Evolutionary conservation across 1,140 invertebrate species (phyloP), one percentile per base, ranked within the genome.

Genomic region (Drosophila kepulauana): DNA sequence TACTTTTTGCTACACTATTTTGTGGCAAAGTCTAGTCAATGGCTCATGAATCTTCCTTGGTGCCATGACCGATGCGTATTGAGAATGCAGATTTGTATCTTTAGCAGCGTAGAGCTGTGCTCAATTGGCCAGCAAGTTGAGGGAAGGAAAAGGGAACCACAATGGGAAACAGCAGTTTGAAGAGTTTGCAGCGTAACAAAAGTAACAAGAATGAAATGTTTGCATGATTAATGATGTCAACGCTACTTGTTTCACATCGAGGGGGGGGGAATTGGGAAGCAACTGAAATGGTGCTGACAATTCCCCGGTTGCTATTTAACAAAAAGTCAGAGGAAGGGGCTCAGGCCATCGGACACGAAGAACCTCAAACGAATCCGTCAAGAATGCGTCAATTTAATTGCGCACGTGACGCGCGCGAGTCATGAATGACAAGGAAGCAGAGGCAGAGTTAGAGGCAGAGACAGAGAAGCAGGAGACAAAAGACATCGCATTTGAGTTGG

Each of bases 311-410:
- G 75, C 70, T 81, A 45, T 73, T 88, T 81, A 82, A 64, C 57
- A 30, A 30, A 15, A 64, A 70, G 75, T 64, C 75, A 71, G 20
- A 75, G 30, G 30, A 63, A 43, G 35, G 20, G 11, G 7, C 10
- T n/a, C 10, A n/a, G 11, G 2, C 4, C 4, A 35, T 35, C 13
- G 41, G 16, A 41, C 15, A 2, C 13, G 54, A 54, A 13, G 41
- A 57, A 49, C 33, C 66, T 69, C 51, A 72, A 61, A 41, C 67
- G 80, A 82, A 88, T 87, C 79, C 77, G 73, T 80, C 73, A 87
- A 80, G 71, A 81, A 79, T 74, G 74, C 84, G 70, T 91, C 88
- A 79, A 72, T 79, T 91, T 91, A 91, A 91, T 91, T 90, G 82
- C 77, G 75, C 81, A 88, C 90, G 90, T 91, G 90, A 90, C 81